Evolutionary conservation across 2,113 vertebrate genomes (phyloP).

Genomic region (Danionella cerebrum): DNA sequence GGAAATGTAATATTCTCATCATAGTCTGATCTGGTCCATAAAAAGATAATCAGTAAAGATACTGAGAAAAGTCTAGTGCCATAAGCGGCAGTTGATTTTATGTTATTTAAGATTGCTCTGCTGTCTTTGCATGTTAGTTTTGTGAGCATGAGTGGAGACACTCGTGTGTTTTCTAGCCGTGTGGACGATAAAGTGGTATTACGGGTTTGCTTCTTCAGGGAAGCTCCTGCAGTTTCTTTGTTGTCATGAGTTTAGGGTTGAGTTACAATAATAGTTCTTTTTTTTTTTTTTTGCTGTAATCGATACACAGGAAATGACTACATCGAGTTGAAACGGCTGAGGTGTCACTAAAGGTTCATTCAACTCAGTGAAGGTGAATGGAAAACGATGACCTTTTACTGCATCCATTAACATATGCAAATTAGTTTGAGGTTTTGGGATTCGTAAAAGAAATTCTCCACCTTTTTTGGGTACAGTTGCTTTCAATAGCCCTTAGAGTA

Average conservation of each 20-base stretch:
- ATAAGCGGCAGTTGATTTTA: neutral
- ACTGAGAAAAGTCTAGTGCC: neutral
- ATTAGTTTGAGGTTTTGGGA: neutral
- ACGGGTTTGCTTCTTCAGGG: conserved; percentile 36
- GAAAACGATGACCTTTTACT: neutral
- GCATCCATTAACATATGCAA: conserved; percentile 14
- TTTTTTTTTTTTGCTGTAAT: neutral
- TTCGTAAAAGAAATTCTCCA: no score
- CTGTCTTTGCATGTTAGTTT: conserved; percentile 22
- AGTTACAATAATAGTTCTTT: no score
- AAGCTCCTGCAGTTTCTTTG: neutral
- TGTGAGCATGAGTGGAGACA: neutral
- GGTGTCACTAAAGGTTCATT: neutral
- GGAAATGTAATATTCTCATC: neutral
- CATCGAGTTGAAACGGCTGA: neutral
- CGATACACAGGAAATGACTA: neutral
- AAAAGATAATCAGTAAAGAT: neutral
- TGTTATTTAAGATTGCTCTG: neutral
- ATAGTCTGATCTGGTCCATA: neutral
- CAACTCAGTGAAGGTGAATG: neutral
- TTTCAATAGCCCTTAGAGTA: no score
- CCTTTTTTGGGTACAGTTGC: no score
- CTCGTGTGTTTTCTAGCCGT: conserved; percentile 11
- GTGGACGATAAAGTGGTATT: conserved; percentile 11
- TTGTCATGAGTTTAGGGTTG: no score